A percentile compares a stretch with the other conserved stretches of the same genome.
These are phyloP conservation scores for Atta texana DNA, from an alignment of 1,140 invertebrate species.

Conservation along the genomic window DNA sequence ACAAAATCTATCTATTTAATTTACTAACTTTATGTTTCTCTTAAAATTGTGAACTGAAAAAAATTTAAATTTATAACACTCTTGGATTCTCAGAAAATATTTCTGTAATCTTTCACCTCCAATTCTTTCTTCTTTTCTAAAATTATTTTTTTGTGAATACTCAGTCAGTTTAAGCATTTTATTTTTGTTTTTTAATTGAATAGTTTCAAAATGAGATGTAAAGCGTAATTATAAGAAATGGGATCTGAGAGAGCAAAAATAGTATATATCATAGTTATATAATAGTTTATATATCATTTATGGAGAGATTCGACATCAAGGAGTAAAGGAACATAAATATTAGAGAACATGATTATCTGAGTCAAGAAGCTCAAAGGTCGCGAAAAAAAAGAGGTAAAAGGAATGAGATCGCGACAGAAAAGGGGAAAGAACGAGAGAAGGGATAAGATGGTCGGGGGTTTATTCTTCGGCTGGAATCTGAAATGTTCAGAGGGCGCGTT, in stretches of 20 bases:
- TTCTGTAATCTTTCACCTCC: too few relatives aligned
- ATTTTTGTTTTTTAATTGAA: background rate
- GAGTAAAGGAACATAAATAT: slow-evolving; percentile 55
- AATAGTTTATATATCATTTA: slow-evolving; percentile 69
- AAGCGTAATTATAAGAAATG: background rate
- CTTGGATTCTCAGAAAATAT: too few relatives aligned
- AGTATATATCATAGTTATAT: too few relatives aligned
- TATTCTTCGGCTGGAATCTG: slow-evolving; percentile 75
- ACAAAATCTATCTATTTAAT: too few relatives aligned
- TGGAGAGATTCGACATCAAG: slow-evolving; percentile 69
- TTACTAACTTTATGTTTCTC: too few relatives aligned
- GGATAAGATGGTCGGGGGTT: slow-evolving; percentile 54
- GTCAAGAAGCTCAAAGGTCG: slow-evolving; percentile 66
- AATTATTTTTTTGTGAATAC: too few relatives aligned
- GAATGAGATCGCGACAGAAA: background rate
- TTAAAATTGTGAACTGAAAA: too few relatives aligned
- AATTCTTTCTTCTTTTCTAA: too few relatives aligned
- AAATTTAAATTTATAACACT: too few relatives aligned
- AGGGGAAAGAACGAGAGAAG: background rate
- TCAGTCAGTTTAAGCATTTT: too few relatives aligned
- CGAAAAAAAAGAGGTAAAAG: slow-evolving; percentile 28
- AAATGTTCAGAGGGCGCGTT: slow-evolving; percentile 72
- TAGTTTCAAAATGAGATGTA: background rate
- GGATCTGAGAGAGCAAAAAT: slow-evolving; percentile 6
- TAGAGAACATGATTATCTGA: slow-evolving; percentile 73